Evolutionary conservation across 2,888 invertebrate species (phyloP).

Genomic region (Cepaea hortensis): DNA sequence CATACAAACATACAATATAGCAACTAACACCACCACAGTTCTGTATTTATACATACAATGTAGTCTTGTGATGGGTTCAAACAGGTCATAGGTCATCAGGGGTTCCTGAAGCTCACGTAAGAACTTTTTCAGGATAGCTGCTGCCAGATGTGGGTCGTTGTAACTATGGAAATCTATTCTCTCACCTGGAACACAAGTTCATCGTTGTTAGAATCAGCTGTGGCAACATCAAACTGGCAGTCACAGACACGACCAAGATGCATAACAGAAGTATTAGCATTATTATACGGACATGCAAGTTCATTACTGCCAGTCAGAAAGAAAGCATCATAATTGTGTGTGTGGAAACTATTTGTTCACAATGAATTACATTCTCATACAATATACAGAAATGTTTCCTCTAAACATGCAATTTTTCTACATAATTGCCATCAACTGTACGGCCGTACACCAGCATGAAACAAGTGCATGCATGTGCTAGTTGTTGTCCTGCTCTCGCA

Average conservation of each 20-base stretch:
- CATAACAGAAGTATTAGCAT: too few species aligned
- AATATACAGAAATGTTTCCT: too few species aligned
- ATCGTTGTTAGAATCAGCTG: not conserved
- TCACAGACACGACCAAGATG: not conserved
- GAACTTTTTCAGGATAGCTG: slow-evolving; percentile 95
- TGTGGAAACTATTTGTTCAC: too few species aligned
- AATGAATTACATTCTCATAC: too few species aligned
- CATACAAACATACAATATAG: not conserved
- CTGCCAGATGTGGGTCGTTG: slow-evolving; percentile 88
- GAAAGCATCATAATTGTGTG: too few species aligned
- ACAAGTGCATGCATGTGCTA: too few species aligned
- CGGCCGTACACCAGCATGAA: too few species aligned
- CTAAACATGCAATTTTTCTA: too few species aligned
- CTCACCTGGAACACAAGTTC: slow-evolving; percentile 77
- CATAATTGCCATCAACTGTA: too few species aligned
- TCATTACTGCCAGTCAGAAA: too few species aligned
- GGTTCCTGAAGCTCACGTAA: slow-evolving; percentile 93
- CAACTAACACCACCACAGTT: not conserved
- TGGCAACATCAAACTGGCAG: not conserved
- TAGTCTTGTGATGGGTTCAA: slow-evolving; percentile 93
- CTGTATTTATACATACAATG: slow-evolving; percentile 82
- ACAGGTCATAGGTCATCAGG: slow-evolving; percentile 92
- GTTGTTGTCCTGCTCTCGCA: too few species aligned
- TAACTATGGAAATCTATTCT: slow-evolving; percentile 84
- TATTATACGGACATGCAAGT: too few species aligned